Conservation (phyloP, 35 echinoderm and acorn worm genomes). For the Patiria miniata region DNA sequence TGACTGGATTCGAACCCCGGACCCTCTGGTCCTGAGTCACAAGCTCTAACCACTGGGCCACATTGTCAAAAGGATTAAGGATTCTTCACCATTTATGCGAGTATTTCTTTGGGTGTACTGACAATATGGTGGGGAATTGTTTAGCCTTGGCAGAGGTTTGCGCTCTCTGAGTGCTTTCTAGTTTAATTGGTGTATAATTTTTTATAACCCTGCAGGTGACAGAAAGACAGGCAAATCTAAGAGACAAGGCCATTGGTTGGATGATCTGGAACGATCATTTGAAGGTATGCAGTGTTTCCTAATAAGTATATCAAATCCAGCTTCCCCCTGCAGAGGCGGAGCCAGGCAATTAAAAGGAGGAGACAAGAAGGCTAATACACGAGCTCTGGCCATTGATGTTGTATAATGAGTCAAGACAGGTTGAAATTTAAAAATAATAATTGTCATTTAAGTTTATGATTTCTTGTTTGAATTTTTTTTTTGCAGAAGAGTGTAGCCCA, state of each 20-base stretch:
- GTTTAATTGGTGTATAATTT: neutral
- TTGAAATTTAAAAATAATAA: neutral
- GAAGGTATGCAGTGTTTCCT: constrained; percentile 46
- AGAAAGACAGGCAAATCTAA: constrained; percentile 47
- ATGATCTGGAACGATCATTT: constrained; percentile 69
- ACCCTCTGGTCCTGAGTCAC: no score
- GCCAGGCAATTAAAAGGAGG: no score
- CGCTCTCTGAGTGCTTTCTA: neutral
- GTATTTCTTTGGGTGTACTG: no score
- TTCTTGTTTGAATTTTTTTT: neutral
- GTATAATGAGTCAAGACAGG: no score
- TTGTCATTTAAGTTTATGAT: neutral
- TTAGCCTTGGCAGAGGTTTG: no score
- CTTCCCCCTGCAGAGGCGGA: neutral
- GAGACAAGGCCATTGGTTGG: constrained; percentile 63
- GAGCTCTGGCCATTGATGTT: no score
- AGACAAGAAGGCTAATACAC: no score
- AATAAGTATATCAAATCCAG: neutral
- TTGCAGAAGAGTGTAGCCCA: constrained; percentile 47
- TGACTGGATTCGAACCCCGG: no score
- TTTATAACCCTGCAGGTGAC: constrained; percentile 24
- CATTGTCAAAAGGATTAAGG: no score
- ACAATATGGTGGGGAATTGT: no score
- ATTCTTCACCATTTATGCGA: no score
- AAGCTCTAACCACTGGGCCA: no score